Percentiles rank a stretch among this genome's conserved stretches.
Evolutionary conservation across 2,888 invertebrate species (phyloP).

Genomic region (Leptopilina myrica): DNA sequence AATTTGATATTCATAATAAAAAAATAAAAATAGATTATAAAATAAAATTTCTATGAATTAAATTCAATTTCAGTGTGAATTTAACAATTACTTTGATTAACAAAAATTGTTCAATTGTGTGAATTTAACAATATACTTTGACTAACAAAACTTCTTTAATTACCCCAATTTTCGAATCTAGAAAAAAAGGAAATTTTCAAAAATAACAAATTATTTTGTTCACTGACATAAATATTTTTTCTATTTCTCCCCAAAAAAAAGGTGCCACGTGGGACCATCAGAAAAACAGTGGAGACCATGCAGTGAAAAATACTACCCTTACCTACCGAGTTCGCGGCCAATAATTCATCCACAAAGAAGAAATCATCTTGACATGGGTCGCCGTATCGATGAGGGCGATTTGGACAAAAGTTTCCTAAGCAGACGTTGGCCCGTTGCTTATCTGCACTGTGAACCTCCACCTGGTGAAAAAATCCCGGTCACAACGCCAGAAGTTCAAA

Average conservation of each 20-base stretch:
- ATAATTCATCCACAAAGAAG: constrained; percentile 58
- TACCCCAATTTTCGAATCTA: too few relatives aligned
- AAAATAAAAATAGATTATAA: too few relatives aligned
- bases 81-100: too few relatives aligned
- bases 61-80: too few relatives aligned
- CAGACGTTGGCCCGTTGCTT: constrained; percentile 32
- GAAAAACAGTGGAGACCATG: constrained; percentile 92
- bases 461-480: neutral
- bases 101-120: too few relatives aligned
- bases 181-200: too few relatives aligned
- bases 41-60: too few relatives aligned
- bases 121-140: too few relatives aligned
- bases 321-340: constrained; percentile 70
- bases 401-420: constrained; percentile 9
- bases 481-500: constrained; percentile 10
- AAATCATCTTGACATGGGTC: constrained; percentile 70
- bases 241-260: constrained; percentile 67
- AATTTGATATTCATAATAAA: constrained; percentile 58
- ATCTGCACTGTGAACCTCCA: constrained; percentile 24
- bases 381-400: neutral
- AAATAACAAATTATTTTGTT: too few relatives aligned
- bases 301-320: constrained; percentile 88
- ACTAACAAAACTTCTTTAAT: too few relatives aligned
- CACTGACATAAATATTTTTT: neutral
- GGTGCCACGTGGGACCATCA: constrained; percentile 90